A percentile compares a stretch with the other conserved stretches of the same genome.
phyloP scores from a whole-genome alignment of 2,888 invertebrate species.

The Standfussiana lucernea region DNA sequence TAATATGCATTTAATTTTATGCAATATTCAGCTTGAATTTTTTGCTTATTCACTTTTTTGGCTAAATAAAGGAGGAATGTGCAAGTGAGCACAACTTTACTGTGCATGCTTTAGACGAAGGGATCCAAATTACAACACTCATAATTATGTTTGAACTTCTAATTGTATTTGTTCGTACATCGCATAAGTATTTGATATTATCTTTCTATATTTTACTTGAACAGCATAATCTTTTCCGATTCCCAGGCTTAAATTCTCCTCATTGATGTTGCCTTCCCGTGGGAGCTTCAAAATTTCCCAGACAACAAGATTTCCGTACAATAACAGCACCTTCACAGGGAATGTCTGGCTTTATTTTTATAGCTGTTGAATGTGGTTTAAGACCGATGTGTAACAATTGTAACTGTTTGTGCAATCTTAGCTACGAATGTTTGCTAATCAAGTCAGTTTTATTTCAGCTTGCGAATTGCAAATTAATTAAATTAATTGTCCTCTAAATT shows the following conservation, averaged over 20 bases:
- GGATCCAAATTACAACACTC: neutral
- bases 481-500: neutral
- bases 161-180: neutral
- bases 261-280: conserved; percentile 48
- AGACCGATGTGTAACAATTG: conserved; percentile 29
- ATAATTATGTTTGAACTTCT: neutral
- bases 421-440: conserved; percentile 37
- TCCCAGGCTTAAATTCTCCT: conserved; percentile 33
- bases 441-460: conserved; percentile 21
- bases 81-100: neutral
- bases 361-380: conserved; percentile 13
- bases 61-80: neutral
- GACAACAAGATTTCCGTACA: neutral
- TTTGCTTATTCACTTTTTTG: conserved; percentile 19
- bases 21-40: neutral
- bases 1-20: neutral
- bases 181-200: neutral
- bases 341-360: conserved; percentile 31
- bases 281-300: conserved; percentile 51
- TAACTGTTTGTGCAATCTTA: conserved; percentile 26
- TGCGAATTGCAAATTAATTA: conserved; percentile 1
- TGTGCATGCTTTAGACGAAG: neutral
- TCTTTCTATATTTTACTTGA: conserved; percentile 2
- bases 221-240: conserved; percentile 3
- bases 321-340: conserved; percentile 28